Evolutionary conservation across 2,113 vertebrate species (phyloP), one percentile per base, ranked within the genome.

Genomic region (Carassius auratus): DNA sequence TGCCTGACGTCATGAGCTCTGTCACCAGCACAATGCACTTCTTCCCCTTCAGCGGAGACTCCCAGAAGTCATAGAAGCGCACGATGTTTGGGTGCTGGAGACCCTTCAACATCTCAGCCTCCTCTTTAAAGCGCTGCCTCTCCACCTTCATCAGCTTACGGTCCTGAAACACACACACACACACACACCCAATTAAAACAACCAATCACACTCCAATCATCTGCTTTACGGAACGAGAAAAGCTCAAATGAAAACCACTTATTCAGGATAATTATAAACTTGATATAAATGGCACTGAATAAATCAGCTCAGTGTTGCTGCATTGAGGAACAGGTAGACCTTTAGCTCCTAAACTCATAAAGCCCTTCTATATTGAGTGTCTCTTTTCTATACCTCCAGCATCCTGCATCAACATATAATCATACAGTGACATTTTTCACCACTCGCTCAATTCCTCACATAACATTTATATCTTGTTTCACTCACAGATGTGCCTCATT

Each of bases 11-110:
- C 98, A 99, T 99, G 64, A 99, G 92, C 91, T 99, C 98, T 0
- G 98, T 99, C 88, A 99, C 97, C 89, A 99, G 93, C 84, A 99
- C 98, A 0, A 99, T 99, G 79, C 97, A 99, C 36, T 97, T 96
- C 87, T 97, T 99, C 75, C 97, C 98, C 94, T 97, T 98, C 21
- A 96, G 93, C 1, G 95, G 96, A 59, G 96, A 98, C 88, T 99
- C 98, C 98, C 98, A 99, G 94, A 97, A 99, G 92, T 99, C 98
- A 21, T 99, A 99, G 92, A 99, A 99, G 10, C 98, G 95, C 86
- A 99, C 98, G 0, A 99, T 99, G 90, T 99, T 99, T 79, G 97
- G 97, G 86, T 99, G 98, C 91, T 99, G 98, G 9, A 99, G 94
- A 82, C 97, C 97, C 92, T 99, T 99, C 57, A 99, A 87, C 98